Evolutionary conservation across 2,113 vertebrate species (phyloP).

Genomic region (Chelonoidis abingdonii): DNA sequence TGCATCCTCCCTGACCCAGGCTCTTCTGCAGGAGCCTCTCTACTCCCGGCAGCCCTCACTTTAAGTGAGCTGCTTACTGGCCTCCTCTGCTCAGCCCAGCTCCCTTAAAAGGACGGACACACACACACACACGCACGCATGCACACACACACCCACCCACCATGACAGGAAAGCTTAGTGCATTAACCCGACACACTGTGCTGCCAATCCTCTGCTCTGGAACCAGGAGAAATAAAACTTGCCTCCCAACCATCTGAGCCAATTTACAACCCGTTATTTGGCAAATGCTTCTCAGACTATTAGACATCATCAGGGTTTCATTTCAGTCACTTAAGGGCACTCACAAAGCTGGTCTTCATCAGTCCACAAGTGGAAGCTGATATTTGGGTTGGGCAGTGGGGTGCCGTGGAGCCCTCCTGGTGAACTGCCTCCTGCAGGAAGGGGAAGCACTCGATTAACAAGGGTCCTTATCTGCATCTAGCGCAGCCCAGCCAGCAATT

Average conservation of each 20-base stretch:
- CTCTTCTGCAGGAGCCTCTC: neutral
- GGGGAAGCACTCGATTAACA: neutral
- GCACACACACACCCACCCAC: accelerated
- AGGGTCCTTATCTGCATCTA: neutral
- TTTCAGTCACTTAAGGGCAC: neutral
- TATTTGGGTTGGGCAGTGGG: constrained; percentile 89
- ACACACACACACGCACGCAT: too few species aligned
- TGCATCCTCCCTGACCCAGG: neutral
- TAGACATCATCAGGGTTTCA: neutral
- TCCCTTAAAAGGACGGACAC: neutral
- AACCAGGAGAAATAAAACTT: neutral
- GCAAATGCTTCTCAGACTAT: neutral
- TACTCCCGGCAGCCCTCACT: neutral
- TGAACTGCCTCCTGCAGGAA: constrained; percentile 43
- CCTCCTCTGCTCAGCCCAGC: neutral
- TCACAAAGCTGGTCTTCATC: constrained; percentile 90
- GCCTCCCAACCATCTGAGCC: neutral
- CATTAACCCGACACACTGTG: neutral
- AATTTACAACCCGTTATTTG: neutral
- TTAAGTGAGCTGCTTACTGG: neutral
- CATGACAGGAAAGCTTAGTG: neutral
- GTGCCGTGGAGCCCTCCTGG: constrained; percentile 37
- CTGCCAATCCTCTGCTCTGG: neutral
- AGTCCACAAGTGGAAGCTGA: constrained; percentile 93
- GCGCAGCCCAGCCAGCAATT: neutral